These are phyloP conservation scores for Poliocrania exsul DNA, from an alignment of 2,797 vertebrate species.

Conservation along the genomic window DNA sequence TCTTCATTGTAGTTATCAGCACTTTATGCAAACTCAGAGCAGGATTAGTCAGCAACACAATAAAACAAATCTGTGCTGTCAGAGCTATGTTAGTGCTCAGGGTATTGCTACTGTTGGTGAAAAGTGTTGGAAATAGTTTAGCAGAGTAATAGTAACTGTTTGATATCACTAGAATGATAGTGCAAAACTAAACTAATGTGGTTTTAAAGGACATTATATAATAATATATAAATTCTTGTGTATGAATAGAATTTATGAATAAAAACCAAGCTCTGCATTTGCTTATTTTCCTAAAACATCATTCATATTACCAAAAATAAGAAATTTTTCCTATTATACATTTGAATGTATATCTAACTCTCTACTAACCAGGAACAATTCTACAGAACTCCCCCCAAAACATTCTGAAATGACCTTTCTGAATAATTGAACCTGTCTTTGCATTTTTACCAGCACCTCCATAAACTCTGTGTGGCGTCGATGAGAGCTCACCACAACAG, in stretches of 20 bases:
- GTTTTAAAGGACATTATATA: not conserved
- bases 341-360: not conserved
- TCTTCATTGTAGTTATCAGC: not conserved
- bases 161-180: not conserved
- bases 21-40: not conserved
- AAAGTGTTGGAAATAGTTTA: not conserved
- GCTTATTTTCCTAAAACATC: not conserved
- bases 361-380: not conserved
- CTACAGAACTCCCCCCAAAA: slow-evolving; percentile 40
- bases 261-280: not conserved
- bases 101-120: not conserved
- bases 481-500: slow-evolving; percentile 29
- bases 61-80: not conserved
- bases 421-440: slow-evolving; percentile 75
- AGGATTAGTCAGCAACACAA: not conserved
- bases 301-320: not conserved
- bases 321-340: not conserved
- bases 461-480: slow-evolving; percentile 8
- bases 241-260: not conserved
- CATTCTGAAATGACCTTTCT: slow-evolving; percentile 71
- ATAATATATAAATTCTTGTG: not conserved
- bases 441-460: slow-evolving; percentile 64
- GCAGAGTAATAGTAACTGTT: not conserved
- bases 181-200: not conserved
- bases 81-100: not conserved